Conservation (phyloP, 2,888 invertebrate species). For the Idaea straminata region DNA sequence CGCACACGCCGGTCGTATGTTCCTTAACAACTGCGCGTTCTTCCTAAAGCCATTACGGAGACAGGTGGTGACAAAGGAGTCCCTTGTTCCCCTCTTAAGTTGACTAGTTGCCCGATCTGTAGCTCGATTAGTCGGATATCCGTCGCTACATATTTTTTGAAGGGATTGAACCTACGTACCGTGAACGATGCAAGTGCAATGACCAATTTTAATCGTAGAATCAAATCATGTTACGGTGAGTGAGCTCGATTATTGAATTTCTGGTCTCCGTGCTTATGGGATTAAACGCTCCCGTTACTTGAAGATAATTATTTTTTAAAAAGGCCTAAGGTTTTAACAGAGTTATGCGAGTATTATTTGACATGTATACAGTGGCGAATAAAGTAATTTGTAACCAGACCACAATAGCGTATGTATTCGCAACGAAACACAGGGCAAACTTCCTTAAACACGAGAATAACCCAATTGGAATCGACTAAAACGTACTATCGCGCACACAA, state of each 20-base stretch:
- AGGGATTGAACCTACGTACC: conserved; percentile 24
- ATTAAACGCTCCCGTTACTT: conserved; percentile 6
- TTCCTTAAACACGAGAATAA: conserved; percentile 32
- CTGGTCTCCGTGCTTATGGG: not conserved
- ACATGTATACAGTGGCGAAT: not conserved
- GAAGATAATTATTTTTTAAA: not conserved
- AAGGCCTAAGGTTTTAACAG: not conserved
- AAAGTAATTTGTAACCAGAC: not conserved
- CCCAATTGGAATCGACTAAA: conserved; percentile 43
- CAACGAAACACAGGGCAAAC: conserved; percentile 13
- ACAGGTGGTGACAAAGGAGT: conserved; percentile 75
- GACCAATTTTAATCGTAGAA: conserved; percentile 32
- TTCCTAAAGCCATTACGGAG: conserved; percentile 73
- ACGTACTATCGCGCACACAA: conserved; percentile 24
- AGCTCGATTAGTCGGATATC: conserved; percentile 24
- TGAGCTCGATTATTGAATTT: conserved; percentile 25
- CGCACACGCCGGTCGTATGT: conserved; percentile 55
- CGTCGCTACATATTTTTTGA: conserved; percentile 9
- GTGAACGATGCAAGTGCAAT: conserved; percentile 25
- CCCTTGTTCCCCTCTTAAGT: conserved; percentile 64
- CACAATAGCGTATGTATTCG: not conserved
- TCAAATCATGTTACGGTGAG: conserved; percentile 28
- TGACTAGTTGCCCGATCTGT: conserved; percentile 43
- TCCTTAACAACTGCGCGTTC: conserved; percentile 46
- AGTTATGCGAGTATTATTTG: not conserved